Base-by-base conservation (phyloP, 2,888 invertebrate species). In the Amphipyra berbera region DNA sequence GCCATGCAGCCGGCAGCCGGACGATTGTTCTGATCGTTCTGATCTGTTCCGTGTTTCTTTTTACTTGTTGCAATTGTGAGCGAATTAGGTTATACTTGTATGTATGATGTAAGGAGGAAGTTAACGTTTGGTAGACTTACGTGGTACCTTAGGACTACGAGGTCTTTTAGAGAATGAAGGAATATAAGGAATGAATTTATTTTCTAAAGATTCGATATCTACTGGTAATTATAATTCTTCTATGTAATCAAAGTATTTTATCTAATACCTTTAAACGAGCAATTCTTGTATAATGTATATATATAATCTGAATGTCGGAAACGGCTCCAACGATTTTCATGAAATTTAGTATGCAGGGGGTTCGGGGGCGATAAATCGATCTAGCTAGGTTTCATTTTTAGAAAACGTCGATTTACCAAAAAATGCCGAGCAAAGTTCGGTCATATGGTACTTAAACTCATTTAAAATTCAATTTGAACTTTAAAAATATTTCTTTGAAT, bases 21-120 rank as follows among this genome's bases (percentile, higher is more conserved):
- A 73, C 61, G 52, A 46, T 65, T 61, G 66, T 55, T 57, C 33
- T 14, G 30, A 12, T 12, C 15, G 37, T 35, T 61, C 35, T 7
- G 21, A 37, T 10, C 15, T 55, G 71, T 75, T 75, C 71, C 72
- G 76, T 41, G 59, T 54, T 33, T 52, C 56, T 57, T 21, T 33
- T 37, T 21, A 37, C 27, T 38, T 41, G 38, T 37, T 9, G 30
- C 73, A 53, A 53, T 67, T 47, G 41, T 37, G n/a, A 35, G 15
- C 15, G 13, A 61, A 73, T 69, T 73, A n/a, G 55, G 44, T 55
- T 73, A 50, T 54, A 45, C 45, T 46, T 58, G 53, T n/a, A n/a
- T n/a, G n/a, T n/a, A 53, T 68, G 41, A 73, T 67, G 60, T 45
- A 56, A 72, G 30, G 30, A 30, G 59, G 40, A 41, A 49, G 12